Conservation (phyloP, 2,113 vertebrate species). For the Scartelaos histophorus region DNA sequence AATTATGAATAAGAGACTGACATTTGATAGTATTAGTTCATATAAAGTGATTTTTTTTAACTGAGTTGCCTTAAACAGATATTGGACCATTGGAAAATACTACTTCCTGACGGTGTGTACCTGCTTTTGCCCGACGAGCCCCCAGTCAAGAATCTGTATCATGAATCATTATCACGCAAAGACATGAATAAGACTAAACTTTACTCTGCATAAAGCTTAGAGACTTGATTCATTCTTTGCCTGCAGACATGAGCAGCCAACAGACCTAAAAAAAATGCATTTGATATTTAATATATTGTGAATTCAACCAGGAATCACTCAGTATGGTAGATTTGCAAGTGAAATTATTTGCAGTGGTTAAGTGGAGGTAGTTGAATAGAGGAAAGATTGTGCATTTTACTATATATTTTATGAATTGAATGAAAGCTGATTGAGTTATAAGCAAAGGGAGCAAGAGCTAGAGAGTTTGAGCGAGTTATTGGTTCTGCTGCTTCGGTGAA, state of each 20-base stretch:
- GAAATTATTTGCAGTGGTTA: not conserved
- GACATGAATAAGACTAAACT: slow-evolving; percentile 61
- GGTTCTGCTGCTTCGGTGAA: not conserved
- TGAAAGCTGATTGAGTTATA: no score
- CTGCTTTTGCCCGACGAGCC: slow-evolving; percentile 59
- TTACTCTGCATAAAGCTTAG: slow-evolving; percentile 57
- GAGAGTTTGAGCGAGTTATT: no score
- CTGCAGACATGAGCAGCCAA: slow-evolving; percentile 64
- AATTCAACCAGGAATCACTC: not conserved
- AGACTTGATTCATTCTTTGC: slow-evolving; percentile 70
- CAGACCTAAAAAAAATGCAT: slow-evolving; percentile 39
- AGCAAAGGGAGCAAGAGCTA: no score
- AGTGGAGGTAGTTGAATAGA: not conserved
- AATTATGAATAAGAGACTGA: not conserved
- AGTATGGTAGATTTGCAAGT: no score
- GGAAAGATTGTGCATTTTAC: not conserved
- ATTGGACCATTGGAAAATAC: slow-evolving; percentile 62
- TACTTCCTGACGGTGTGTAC: slow-evolving; percentile 60
- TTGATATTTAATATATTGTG: not conserved
- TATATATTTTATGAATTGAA: no score
- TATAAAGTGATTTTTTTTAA: not conserved
- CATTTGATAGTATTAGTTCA: not conserved
- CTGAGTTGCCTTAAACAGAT: slow-evolving; percentile 77
- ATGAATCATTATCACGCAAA: slow-evolving; percentile 56
- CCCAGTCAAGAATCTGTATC: slow-evolving; percentile 74